Evolutionary conservation across 2,888 invertebrate species (phyloP).

Genomic region (Blastobasis lacticolella): DNA sequence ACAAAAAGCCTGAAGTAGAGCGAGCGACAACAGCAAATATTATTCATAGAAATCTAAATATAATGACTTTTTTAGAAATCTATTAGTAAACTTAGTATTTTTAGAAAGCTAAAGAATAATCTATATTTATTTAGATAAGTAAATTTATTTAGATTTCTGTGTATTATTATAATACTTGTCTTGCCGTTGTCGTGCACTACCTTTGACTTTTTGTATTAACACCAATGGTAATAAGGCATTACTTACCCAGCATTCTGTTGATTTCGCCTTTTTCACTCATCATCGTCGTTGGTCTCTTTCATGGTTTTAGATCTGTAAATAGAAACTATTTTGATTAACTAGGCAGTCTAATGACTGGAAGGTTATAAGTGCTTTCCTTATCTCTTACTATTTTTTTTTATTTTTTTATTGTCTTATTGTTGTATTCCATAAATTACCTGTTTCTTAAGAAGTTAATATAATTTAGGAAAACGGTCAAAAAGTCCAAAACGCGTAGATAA

Average conservation of each 20-base stretch:
- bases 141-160: not conserved
- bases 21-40: too few relatives aligned
- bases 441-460: not conserved
- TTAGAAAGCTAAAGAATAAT: too few relatives aligned
- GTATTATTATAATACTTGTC: not conserved
- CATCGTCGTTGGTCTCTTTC: conserved; percentile 55
- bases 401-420: too few relatives aligned
- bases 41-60: too few relatives aligned
- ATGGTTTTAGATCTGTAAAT: conserved; percentile 43
- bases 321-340: too few relatives aligned
- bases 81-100: too few relatives aligned
- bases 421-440: conserved; percentile 3
- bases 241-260: conserved; percentile 69
- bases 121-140: too few relatives aligned
- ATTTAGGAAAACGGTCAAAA: conserved; percentile 2
- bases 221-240: not conserved
- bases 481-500: conserved; percentile 3
- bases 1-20: too few relatives aligned
- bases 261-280: conserved; percentile 66
- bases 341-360: too few relatives aligned
- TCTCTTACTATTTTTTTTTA: too few relatives aligned
- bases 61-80: too few relatives aligned
- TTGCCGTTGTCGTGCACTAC: not conserved
- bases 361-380: too few relatives aligned
- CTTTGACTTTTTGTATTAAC: not conserved